These are phyloP conservation scores for Peromyscus leucopus DNA, from an alignment of 2,113 vertebrate genomes.

Conservation along the genomic window DNA sequence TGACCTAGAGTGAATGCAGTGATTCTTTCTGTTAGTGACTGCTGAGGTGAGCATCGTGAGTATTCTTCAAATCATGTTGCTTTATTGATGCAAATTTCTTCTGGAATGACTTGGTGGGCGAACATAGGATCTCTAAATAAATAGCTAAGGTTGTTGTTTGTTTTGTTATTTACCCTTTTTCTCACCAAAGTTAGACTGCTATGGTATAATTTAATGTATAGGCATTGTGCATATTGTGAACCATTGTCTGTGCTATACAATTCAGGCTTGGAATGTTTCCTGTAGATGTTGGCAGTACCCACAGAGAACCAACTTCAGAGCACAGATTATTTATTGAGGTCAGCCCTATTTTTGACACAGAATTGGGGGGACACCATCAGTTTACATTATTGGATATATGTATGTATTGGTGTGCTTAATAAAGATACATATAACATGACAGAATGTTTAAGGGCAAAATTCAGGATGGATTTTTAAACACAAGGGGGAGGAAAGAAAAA, in stretches of 20 bases:
- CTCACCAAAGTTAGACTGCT: constrained; percentile 24
- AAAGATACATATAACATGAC: constrained; percentile 42
- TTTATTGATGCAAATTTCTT: constrained; percentile 52
- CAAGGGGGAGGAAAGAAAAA: not conserved
- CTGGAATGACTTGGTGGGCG: not conserved
- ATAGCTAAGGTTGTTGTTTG: not conserved
- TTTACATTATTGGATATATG: constrained; percentile 27
- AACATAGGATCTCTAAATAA: constrained; percentile 34
- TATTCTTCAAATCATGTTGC: constrained; percentile 36
- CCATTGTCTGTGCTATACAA: not conserved
- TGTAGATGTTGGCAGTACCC: not conserved
- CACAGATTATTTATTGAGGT: constrained; percentile 63
- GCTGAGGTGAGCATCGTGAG: constrained; percentile 19
- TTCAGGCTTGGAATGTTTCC: constrained; percentile 33
- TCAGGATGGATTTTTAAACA: constrained; percentile 24
- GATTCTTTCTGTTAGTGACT: constrained; percentile 6
- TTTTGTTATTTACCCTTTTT: not conserved
- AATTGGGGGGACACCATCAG: not conserved
- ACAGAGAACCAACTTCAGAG: constrained; percentile 37
- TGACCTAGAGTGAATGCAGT: not conserved
- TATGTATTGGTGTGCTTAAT: constrained; percentile 5
- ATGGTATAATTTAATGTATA: constrained; percentile 31
- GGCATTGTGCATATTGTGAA: constrained; percentile 16
- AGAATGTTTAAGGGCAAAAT: constrained; percentile 20
- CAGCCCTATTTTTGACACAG: constrained; percentile 28